These are phyloP conservation scores for Poecilia gillii DNA, from an alignment of 2,797 vertebrate species.

Conservation along the genomic window DNA sequence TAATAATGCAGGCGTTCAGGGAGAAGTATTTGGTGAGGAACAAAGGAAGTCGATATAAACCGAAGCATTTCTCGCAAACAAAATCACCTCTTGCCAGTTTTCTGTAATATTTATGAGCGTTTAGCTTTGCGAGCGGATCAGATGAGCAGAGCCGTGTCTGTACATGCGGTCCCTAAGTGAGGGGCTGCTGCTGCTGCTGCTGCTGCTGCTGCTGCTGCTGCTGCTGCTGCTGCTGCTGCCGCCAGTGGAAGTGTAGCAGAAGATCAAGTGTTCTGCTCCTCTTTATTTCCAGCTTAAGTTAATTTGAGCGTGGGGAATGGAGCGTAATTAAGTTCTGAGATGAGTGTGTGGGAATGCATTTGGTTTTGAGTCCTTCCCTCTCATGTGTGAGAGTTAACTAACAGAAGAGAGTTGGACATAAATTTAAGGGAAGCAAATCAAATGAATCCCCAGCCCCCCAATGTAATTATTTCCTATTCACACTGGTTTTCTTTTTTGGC, in stretches of 20 bases:
- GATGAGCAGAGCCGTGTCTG: not conserved
- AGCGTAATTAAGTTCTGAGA: conserved; percentile 84
- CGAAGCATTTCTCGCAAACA: not conserved
- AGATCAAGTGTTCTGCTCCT: conserved; percentile 77
- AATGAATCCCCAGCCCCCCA: conserved; percentile 87
- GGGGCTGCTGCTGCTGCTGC: conserved; percentile 24
- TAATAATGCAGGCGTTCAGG: conserved; percentile 37
- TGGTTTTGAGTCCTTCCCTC: conserved; percentile 73
- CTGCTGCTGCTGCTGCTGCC: not conserved
- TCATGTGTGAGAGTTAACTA: conserved; percentile 78
- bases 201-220: no score
- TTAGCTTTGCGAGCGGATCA: conserved; percentile 11
- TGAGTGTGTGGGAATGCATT: conserved; percentile 81
- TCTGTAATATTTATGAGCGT: conserved; percentile 3
- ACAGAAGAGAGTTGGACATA: conserved; percentile 77
- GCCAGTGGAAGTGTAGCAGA: conserved; percentile 58
- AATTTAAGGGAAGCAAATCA: conserved; percentile 86
- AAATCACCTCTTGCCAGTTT: conserved; percentile 11
- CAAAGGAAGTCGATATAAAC: conserved; percentile 31
- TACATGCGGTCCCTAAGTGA: conserved; percentile 35
- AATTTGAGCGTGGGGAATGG: conserved; percentile 74
- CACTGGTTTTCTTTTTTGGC: conserved; percentile 76
- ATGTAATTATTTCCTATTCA: conserved; percentile 94
- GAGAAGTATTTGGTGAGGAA: conserved; percentile 8
- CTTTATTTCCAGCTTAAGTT: conserved; percentile 82